phyloP scores from a whole-genome alignment of 1,140 invertebrate genomes.

The Steinernema feltiae region DNA sequence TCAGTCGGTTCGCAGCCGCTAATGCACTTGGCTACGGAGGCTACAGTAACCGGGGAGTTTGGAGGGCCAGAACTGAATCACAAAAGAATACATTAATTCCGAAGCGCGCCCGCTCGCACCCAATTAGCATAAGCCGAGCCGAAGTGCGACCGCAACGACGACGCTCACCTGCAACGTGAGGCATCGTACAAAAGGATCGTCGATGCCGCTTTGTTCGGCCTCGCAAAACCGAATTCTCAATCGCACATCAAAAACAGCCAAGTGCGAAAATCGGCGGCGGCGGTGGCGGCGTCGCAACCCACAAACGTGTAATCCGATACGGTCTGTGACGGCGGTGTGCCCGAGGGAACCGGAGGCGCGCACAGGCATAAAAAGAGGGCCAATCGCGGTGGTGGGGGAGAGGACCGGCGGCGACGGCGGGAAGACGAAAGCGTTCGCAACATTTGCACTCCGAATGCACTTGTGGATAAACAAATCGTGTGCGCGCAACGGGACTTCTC shows the following conservation, averaged over 20 bases:
- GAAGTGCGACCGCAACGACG: neutral
- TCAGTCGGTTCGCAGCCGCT: no score
- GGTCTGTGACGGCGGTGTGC: neutral
- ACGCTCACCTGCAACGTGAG: no score
- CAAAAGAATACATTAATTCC: slow-evolving; percentile 5
- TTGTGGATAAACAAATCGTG: slow-evolving; percentile 2
- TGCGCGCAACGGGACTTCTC: neutral
- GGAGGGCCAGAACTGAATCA: neutral
- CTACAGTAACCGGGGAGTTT: neutral
- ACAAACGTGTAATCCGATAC: neutral
- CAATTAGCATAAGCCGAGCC: slow-evolving; percentile 4
- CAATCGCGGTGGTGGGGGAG: neutral
- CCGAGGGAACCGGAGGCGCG: neutral
- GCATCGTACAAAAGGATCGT: no score
- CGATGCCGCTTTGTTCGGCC: no score
- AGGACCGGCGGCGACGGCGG: neutral
- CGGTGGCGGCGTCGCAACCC: no score
- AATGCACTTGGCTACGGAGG: neutral
- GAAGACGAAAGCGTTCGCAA: neutral
- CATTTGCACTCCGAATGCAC: slow-evolving; percentile 8
- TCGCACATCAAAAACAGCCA: no score
- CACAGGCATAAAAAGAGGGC: neutral
- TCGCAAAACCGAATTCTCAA: no score
- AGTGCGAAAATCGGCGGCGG: no score
- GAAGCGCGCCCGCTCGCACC: neutral